A percentile compares a stretch with the other conserved stretches of the same genome.
phyloP scores from a whole-genome alignment of 2,113 vertebrate genomes.

The Naja naja region DNA sequence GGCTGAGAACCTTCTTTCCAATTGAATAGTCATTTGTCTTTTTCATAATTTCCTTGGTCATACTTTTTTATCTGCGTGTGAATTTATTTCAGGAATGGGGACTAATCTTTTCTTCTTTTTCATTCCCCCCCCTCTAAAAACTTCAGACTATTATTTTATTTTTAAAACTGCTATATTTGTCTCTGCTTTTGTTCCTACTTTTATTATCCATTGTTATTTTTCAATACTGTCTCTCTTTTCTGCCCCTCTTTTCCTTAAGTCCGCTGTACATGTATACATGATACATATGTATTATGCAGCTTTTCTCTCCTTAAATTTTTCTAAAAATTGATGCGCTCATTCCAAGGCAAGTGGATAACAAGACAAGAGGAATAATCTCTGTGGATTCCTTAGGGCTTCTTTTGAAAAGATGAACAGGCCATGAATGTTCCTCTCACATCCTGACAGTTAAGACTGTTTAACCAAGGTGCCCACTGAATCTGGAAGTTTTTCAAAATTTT shows the following conservation, averaged over 20 bases:
- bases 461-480: neutral
- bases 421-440: too few relatives aligned
- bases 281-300: neutral
- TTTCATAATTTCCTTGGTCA: neutral
- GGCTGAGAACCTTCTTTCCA: neutral
- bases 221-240: neutral
- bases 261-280: neutral
- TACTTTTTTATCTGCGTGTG: neutral
- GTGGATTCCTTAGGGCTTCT: neutral
- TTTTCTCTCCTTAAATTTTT: neutral
- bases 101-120: neutral
- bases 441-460: too few relatives aligned
- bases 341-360: conserved; percentile 23
- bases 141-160: neutral
- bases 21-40: neutral
- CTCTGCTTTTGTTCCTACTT: neutral
- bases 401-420: neutral
- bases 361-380: neutral
- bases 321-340: neutral
- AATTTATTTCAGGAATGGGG: neutral
- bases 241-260: neutral
- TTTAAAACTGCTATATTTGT: neutral
- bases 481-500: too few relatives aligned
- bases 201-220: neutral
- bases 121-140: neutral